Base-by-base conservation (phyloP, 1,140 invertebrate species). In the Caenorhabditis elegans region DNA sequence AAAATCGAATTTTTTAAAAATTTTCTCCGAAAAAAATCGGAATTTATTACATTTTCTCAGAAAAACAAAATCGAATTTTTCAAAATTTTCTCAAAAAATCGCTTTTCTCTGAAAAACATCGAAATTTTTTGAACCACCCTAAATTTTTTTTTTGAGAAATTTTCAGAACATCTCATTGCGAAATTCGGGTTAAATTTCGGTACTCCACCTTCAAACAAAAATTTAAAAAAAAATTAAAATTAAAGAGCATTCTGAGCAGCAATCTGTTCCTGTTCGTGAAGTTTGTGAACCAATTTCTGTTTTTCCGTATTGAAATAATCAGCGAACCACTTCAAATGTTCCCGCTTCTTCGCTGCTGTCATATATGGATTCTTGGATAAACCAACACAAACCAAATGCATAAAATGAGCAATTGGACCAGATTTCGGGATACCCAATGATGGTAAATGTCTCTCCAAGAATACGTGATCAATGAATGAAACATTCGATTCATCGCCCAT, bases 281-380 rank as follows among this genome's bases (percentile, higher is more conserved):
- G 76, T 26, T 79, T 78, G 70, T 84, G 78, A 15, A 85, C 80
- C 28, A 78, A 39, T 48, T 81, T 80, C 34, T 83, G 80, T 28
- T 82, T 84, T 65, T 85, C 80, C 19, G 92, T 92, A 84, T 93
- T 92, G 90, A 99, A 98, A 90, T 96, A 99, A 60, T 97, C 92
- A 85, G 92, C 93, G 89, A 94, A 98, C 96, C 96, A 98, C 28
- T 93, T 90, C 36, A 99, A 94, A 87, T 96, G 94, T 22, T 94
- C 94, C 77, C 92, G 92, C 89, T 98, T 98, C 85, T 96, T 94
- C 85, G 94, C 88, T 0, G 94, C 95, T 13, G 94, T 94, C 81
- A 98, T 91, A 90, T 94, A 95, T 5, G 95, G 93, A 92, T 98
- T 99, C 90, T 96, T 96, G 0, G 95, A 96, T 11, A 98, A 91